Percentiles rank a stretch among this genome's conserved stretches.
These are phyloP conservation scores for Diadromus collaris DNA, from an alignment of 2,888 invertebrate genomes.

Conservation along the genomic window DNA sequence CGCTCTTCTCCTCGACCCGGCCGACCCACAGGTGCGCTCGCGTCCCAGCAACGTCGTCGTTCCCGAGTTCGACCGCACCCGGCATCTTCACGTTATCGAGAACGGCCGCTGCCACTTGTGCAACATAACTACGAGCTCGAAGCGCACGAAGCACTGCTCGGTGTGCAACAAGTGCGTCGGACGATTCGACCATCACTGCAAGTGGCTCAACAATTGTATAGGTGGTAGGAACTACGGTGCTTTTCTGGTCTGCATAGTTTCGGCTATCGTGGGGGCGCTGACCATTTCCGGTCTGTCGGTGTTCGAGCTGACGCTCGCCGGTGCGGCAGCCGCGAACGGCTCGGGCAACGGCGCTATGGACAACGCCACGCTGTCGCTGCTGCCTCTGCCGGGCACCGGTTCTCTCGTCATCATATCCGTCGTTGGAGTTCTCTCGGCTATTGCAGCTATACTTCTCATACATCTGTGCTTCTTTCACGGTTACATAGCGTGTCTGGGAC, in stretches of 20 bases:
- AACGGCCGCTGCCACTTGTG: slow-evolving; percentile 97
- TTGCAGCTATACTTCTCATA: slow-evolving; percentile 88
- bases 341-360: slow-evolving; percentile 65
- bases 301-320: slow-evolving; percentile 86
- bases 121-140: slow-evolving; percentile 88
- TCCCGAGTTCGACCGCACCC: slow-evolving; percentile 92
- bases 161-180: slow-evolving; percentile 98
- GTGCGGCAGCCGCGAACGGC: neutral
- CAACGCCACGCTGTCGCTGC: slow-evolving; percentile 71
- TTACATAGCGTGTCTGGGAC: slow-evolving; percentile 91
- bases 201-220: slow-evolving; percentile 99
- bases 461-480: slow-evolving; percentile 95
- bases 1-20: slow-evolving; percentile 93
- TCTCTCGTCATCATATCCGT: slow-evolving; percentile 78
- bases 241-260: slow-evolving; percentile 90
- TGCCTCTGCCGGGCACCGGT: slow-evolving; percentile 78
- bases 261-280: slow-evolving; percentile 88
- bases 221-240: slow-evolving; percentile 94
- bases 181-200: slow-evolving; percentile 98
- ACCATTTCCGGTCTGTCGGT: slow-evolving; percentile 87
- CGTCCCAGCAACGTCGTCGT: slow-evolving; percentile 83
- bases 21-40: slow-evolving; percentile 88
- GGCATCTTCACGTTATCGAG: slow-evolving; percentile 97
- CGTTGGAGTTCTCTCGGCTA: slow-evolving; percentile 87
- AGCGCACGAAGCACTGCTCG: slow-evolving; percentile 96